Conservation (phyloP, 2,888 invertebrate species). For the Callinectes sapidus region DNA sequence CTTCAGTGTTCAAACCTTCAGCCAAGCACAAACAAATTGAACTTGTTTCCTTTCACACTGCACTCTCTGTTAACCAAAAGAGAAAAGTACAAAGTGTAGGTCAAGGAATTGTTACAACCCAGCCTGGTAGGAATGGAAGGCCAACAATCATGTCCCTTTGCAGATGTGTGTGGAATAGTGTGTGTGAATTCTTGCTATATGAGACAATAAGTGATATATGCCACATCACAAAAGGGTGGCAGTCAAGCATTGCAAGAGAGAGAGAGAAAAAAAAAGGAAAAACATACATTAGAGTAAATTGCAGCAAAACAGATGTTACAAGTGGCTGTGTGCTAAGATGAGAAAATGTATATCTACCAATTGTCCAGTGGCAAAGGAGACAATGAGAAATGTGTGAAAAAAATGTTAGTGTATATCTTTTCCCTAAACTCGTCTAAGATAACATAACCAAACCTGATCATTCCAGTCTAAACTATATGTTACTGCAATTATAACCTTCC, state of each 20-base stretch:
- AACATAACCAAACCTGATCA: not conserved
- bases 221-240: not conserved
- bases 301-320: not conserved
- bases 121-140: not conserved
- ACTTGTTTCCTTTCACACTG: not conserved
- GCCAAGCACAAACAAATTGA: not conserved
- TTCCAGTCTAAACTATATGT: not conserved
- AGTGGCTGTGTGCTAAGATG: not conserved
- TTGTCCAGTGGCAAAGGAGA: not conserved
- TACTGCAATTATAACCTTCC: not conserved
- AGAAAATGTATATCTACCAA: not conserved
- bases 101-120: not conserved
- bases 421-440: not conserved
- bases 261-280: not conserved
- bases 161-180: not conserved
- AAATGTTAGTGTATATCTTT: not conserved
- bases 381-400: not conserved
- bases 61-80: not conserved
- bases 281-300: not conserved
- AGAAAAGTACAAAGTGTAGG: not conserved
- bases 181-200: not conserved
- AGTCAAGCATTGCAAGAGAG: not conserved
- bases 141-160: not conserved
- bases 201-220: not conserved
- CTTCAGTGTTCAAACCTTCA: not conserved